Percentiles rank a stretch among this genome's conserved stretches.
Conservation (phyloP, 2,797 vertebrate genomes). For the Sciaenops ocellatus region DNA sequence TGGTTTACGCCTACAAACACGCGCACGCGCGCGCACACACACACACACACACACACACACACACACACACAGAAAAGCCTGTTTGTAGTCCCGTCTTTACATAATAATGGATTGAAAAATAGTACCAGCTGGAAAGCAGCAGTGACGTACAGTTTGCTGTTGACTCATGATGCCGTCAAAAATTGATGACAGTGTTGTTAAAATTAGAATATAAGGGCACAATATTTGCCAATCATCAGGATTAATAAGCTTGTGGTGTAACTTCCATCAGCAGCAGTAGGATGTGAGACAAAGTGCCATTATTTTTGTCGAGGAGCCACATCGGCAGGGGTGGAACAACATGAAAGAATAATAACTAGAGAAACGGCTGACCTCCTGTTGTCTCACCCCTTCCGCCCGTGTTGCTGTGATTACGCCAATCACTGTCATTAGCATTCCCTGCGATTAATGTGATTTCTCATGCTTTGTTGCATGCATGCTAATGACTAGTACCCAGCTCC, state of each 20-base stretch:
- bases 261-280: conserved; percentile 28
- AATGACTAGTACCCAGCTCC: conserved; percentile 65
- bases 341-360: conserved; percentile 62
- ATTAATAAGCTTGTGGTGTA: conserved; percentile 48
- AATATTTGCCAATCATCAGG: conserved; percentile 50
- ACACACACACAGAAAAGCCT: not conserved
- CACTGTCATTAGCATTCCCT: conserved; percentile 80
- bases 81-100: conserved; percentile 31
- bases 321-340: conserved; percentile 62
- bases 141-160: conserved; percentile 30
- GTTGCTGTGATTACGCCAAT: conserved; percentile 82
- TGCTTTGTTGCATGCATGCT: conserved; percentile 76
- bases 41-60: not conserved
- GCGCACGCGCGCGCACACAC: not conserved
- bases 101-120: conserved; percentile 36
- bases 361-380: conserved; percentile 74
- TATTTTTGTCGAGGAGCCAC: conserved; percentile 46
- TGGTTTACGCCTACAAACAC: conserved; percentile 12
- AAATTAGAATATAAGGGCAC: conserved; percentile 55
- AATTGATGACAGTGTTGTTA: conserved; percentile 35
- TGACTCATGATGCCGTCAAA: conserved; percentile 48
- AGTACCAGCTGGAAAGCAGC: conserved; percentile 28
- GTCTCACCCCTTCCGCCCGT: conserved; percentile 66
- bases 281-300: conserved; percentile 45
- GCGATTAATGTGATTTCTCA: conserved; percentile 78